Evolutionary conservation across 2,888 invertebrate species (phyloP), one percentile per base, ranked within the genome.

Genomic region (Archips crataeganus): DNA sequence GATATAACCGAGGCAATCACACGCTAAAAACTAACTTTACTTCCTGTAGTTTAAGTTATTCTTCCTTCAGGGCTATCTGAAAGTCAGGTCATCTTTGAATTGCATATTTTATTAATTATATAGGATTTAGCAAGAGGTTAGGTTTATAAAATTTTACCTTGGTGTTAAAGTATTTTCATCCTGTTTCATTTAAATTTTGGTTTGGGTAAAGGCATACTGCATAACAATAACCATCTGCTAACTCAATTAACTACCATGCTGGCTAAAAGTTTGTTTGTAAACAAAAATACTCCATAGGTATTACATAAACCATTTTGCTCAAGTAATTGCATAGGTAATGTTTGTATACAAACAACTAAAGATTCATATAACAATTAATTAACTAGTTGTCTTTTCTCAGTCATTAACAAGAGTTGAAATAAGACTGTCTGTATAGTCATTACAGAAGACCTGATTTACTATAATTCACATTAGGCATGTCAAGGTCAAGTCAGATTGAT

Each of bases 1-100:
- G 83, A 92, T 90, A 85, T 93, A 94, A 87, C 87, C 83, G 78
- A 80, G 81, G 82, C 87, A 86, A 87, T 73, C 73, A 83, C 83
- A 87, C 85, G 84, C 82, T 64, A 51, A 69, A 73, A 59, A 73
- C 47, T 64, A 68, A 75, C 70, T 74, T 66, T 62, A 66, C 74
- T 69, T 70, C 71, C 70, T 68, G 79, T 74, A 76, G 71, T 74
- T 77, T 77, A 70, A 76, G 42, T 75, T 76, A 64, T 76, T 74
- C 63, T 60, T 72, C 57, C 47, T 64, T 61, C 57, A 70, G 67
- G 68, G 74, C 62, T 57, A 60, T 59, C 57, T 34, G 51, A 74
- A 15, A 57, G 23, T 47, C 6, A 54, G 59, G 32, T 49, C 11
- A 39, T 61, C 42, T 34, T 62, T 45, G 51, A 61, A 23, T 62